Conservation (phyloP, 2,888 invertebrate genomes). For the Caenorhabditis sp. region DNA sequence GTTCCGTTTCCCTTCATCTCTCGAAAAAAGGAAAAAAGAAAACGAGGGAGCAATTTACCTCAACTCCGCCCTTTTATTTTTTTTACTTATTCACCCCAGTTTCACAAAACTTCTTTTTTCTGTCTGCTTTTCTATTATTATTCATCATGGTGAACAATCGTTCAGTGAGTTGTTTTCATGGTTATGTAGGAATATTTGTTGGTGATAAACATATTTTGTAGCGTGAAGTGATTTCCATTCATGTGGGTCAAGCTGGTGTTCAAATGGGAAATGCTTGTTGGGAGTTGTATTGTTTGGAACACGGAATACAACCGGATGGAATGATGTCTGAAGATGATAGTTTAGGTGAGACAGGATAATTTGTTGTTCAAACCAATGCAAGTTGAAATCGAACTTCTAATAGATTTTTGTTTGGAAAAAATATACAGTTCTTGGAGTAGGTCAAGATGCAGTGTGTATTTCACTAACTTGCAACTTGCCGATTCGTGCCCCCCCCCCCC, state of each 20-base stretch:
- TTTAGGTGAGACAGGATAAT: slow-evolving; percentile 22
- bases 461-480: too few species aligned
- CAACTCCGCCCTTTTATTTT: slow-evolving; percentile 2
- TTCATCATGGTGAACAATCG: slow-evolving; percentile 47
- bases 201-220: too few species aligned
- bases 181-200: not conserved
- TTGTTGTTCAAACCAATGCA: not conserved
- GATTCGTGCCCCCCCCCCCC: too few species aligned
- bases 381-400: too few species aligned
- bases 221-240: slow-evolving; percentile 66
- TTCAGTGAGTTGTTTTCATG: slow-evolving; percentile 28
- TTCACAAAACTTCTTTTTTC: not conserved
- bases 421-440: too few species aligned
- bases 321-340: slow-evolving; percentile 55
- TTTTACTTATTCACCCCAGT: not conserved
- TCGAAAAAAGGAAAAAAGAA: not conserved
- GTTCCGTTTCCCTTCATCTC: not conserved
- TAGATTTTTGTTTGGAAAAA: too few species aligned
- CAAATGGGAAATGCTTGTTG: slow-evolving; percentile 75
- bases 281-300: slow-evolving; percentile 76
- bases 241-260: slow-evolving; percentile 66
- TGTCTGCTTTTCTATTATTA: not conserved
- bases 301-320: slow-evolving; percentile 74
- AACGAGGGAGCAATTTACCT: not conserved
- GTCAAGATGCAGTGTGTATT: too few species aligned